Conservation (phyloP, 2,113 vertebrate species). For the Aegithalos caudatus region DNA sequence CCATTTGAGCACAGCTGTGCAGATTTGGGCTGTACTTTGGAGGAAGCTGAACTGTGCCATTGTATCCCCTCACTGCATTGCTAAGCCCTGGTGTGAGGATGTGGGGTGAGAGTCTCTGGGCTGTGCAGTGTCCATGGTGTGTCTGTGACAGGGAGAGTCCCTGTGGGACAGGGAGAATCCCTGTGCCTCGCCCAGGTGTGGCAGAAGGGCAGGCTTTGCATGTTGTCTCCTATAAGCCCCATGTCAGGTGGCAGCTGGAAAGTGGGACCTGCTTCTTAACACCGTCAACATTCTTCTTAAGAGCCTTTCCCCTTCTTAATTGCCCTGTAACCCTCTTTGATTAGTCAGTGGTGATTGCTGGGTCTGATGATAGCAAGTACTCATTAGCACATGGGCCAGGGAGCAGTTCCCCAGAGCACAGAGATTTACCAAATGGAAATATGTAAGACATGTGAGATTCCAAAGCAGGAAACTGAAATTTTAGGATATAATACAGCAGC, state of each 20-base stretch:
- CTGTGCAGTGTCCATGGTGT: accelerated
- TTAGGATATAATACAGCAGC: neutral
- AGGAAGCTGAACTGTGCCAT: neutral
- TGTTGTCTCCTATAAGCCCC: neutral
- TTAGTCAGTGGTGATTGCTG: constrained; percentile 14
- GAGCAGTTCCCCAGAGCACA: constrained; percentile 9
- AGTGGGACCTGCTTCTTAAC: neutral
- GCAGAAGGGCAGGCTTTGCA: neutral
- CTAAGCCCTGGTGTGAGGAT: neutral
- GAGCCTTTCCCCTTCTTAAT: neutral
- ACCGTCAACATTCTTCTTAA: neutral
- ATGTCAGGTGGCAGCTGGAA: neutral
- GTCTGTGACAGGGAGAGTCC: neutral
- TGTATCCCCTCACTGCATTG: neutral
- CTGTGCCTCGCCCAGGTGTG: accelerated
- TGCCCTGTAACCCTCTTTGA: constrained; percentile 1
- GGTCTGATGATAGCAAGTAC: neutral
- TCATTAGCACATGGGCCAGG: constrained; percentile 10
- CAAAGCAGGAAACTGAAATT: neutral
- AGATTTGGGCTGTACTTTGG: neutral
- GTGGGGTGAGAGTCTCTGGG: neutral
- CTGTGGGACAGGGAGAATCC: neutral
- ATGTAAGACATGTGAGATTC: neutral
- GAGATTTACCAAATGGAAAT: neutral
- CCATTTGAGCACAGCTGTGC: neutral